Base-by-base conservation (phyloP, 2,888 invertebrate species). In the Metacarcinus magister region DNA sequence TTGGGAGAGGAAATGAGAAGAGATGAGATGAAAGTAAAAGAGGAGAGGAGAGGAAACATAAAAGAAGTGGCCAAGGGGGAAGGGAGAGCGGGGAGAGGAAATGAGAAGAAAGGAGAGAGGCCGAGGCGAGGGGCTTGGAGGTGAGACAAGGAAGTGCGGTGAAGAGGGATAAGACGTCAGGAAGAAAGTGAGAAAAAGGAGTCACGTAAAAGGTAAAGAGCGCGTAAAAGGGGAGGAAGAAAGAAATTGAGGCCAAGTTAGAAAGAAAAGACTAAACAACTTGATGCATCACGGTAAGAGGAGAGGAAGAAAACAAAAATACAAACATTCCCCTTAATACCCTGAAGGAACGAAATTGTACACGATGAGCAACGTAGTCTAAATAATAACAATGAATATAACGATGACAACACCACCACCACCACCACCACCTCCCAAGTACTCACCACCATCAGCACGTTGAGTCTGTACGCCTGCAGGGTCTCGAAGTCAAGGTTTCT, bases 401-500 rank as follows among this genome's bases (percentile, higher is more conserved):
- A 54, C 13, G 10, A 54, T 16, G 10, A 54, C 54, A 54, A 2
- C 2, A 1, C 48, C 48, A 48, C 48, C 48, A 48, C 48, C 4
- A 48, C 48, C 48, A 48, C 10, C 48, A 54, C 54, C 54, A 54
- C 10, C n/a, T n/a, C 67, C n/a, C 5, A 10, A 10, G 0, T 5
- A 95, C 96, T 96, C 60, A 96, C 96, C 92, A 95, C 95, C 16
- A 96, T 89, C 97, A 98, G 98, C 97, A 99, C 98, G 67, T 99
- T 99, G 87, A 99, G 98, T 16, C 98, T 98, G 97, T 99, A 99
- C 97, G 99, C 98, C 0, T 98, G 98, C 94, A 99, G 98, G 97
- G 98, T 98, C 98, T 99, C 99, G 97, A 98, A 99, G 98, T 99
- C 99, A 97, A 99, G 98, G 95, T 98, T 98, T 97, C 98, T 98